These are phyloP conservation scores for Tridacna crocea DNA, from an alignment of 2,888 invertebrate genomes.

Conservation along the genomic window DNA sequence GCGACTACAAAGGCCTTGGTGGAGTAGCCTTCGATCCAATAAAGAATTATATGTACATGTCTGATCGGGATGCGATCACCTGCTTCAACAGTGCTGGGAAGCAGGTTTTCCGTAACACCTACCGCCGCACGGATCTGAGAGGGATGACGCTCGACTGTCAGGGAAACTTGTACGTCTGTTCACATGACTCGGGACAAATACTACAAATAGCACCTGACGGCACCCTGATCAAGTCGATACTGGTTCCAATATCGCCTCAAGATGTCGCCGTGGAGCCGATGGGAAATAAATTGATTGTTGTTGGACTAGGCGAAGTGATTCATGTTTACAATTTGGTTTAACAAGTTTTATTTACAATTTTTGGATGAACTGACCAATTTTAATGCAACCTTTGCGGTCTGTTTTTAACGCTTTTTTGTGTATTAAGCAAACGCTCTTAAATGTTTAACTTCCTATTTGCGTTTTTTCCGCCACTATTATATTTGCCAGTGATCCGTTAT, in stretches of 20 bases:
- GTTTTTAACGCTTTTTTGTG: no score
- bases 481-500: no score
- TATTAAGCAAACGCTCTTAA: no score
- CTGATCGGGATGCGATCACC: slow-evolving; percentile 56
- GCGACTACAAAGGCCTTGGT: slow-evolving; percentile 62
- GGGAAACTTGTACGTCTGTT: slow-evolving; percentile 63
- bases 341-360: background rate
- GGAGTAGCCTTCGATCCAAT: slow-evolving; percentile 62
- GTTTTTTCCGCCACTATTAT: no score
- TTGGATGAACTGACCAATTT: no score
- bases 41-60: slow-evolving; percentile 61
- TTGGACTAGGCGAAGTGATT: slow-evolving; percentile 54
- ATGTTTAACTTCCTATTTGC: no score
- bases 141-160: slow-evolving; percentile 62
- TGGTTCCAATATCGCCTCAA: slow-evolving; percentile 63
- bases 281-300: slow-evolving; percentile 63
- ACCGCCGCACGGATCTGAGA: slow-evolving; percentile 56
- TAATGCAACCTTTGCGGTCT: no score
- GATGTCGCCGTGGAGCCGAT: slow-evolving; percentile 64
- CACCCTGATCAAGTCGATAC: slow-evolving; percentile 56
- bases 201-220: slow-evolving; percentile 60
- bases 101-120: slow-evolving; percentile 61
- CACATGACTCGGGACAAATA: slow-evolving; percentile 60
- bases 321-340: slow-evolving; percentile 57
- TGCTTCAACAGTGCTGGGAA: slow-evolving; percentile 55